Evolutionary conservation across 2,888 invertebrate genomes (phyloP), one percentile per base, ranked within the genome.

Genomic region (Limnephilus auricula): DNA sequence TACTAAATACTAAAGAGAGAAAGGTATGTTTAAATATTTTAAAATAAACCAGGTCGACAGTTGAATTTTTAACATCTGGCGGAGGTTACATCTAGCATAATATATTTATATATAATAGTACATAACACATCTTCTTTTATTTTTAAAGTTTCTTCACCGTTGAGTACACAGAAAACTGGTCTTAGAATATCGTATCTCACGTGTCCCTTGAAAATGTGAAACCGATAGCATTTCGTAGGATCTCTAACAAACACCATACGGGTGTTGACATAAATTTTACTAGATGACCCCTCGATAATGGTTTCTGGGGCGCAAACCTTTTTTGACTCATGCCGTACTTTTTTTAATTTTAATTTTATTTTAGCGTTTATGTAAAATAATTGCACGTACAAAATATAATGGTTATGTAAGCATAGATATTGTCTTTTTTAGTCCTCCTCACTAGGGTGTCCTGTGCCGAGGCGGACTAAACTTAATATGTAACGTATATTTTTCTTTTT

Each of bases 181-280:
- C 65, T 65, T 25, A 65, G 65, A 65, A 65, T 65, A 65, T 65
- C 65, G 65, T 50, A 45, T 86, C 86, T 86, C 32, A 12, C 15
- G 65, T 65, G 86, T 86, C 65, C 31, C 86, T n/a, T 86, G 45
- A 86, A 86, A 86, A 86, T 65, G 86, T 86, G 50, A 34, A 86
- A 86, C 86, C 86, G 50, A 86, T 45, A 50, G 50, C 86, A 34
- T 86, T 65, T 65, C 32, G 30, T 50, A 86, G 31, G 86, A 86
- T 50, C 65, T 31, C 86, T 31, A 86, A 50, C 86, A 86, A 31
- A 86, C 32, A 86, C 45, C 50, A 37, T 85, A 10, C 86, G 65
- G 25, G 25, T 65, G 65, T 65, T 65, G 65, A 65, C 9, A 65
- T 65, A 65, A 6, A 65, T 65, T 65, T 25, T 65, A 65, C 65